Base-by-base conservation (phyloP, 2,113 vertebrate species). In the Eudyptes chrysolophus region DNA sequence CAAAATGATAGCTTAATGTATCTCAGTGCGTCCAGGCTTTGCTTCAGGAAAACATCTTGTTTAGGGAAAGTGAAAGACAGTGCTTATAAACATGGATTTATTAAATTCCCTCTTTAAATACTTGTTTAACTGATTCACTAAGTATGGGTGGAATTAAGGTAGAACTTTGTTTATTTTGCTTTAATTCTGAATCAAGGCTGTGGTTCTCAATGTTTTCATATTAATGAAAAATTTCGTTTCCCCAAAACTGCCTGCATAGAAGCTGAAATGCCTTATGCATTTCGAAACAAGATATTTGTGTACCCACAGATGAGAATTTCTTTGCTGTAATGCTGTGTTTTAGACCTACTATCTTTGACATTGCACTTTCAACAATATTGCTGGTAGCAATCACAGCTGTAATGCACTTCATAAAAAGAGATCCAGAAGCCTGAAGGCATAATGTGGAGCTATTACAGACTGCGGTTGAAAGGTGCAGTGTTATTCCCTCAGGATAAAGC, bases 401-500 rank as follows among this genome's bases (percentile, higher is more conserved):
- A 82, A 76, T 87, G 62, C 18, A 11, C 46, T 90, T 90, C 72
- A 70, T 57, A 76, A 40, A 74, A 85, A 26, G 87, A 80, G 84
- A 57, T 38, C 3, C 13, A 86, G 88, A 60, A 92, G 48, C 60
- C 82, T 86, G 61, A 38, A 91, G 93, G 84, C 87, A 48, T 51
- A 90, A 65, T 0, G 9, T 52, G 83, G 58, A 97, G 84, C 80
- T 93, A 4, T 92, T 92, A 27, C 29, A 70, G 69, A 6, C 66
- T 65, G 65, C 11, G 25, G 30, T 30, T 64, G 85, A 87, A 97
- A 96, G 94, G 76, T 96, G 90, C 86, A 81, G 29, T 46, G 83
- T 49, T 96, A 68, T 88, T 97, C 96, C 86, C 87, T 40, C 66
- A 69, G 88, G 92, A 79, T 76, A 89, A 52, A 6, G 16, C 75